Conservation (phyloP, 2,888 invertebrate genomes). For the Pinctada fucata region DNA sequence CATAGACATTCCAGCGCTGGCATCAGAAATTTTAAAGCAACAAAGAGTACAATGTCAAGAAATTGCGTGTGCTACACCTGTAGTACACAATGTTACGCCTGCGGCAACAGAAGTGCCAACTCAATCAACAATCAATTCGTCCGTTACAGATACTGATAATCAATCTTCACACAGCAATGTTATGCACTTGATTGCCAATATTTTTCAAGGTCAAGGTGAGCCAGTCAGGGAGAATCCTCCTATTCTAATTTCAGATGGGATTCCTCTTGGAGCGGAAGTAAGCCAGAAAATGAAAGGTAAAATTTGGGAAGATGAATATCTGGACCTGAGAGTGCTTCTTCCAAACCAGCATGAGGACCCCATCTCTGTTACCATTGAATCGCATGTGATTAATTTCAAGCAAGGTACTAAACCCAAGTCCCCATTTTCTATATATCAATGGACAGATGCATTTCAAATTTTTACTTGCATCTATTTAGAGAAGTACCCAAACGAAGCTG, state of each 20-base stretch:
- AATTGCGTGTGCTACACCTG: no score
- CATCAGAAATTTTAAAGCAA: no score
- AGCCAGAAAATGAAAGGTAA: constrained; percentile 8
- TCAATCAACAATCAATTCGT: no score
- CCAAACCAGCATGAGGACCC: not conserved
- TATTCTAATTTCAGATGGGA: constrained; percentile 3
- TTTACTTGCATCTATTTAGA: constrained; percentile 20
- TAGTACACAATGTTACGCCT: no score
- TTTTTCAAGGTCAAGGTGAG: no score
- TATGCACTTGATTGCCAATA: no score
- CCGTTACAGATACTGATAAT: no score
- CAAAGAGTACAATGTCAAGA: no score
- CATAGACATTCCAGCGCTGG: no score
- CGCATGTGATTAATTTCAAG: not conserved
- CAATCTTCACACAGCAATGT: no score
- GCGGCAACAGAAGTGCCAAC: no score
- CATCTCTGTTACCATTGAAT: not conserved
- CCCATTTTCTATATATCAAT: not conserved
- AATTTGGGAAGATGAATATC: constrained; percentile 17
- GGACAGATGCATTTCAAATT: constrained; percentile 7
- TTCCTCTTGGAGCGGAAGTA: constrained; percentile 3
- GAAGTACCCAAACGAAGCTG: constrained; percentile 9
- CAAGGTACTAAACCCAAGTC: not conserved
- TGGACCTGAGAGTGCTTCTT: not conserved
- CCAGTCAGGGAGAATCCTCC: not conserved